phyloP scores from a whole-genome alignment of 2,888 invertebrate genomes.

The Tubiluchus corallicola region DNA sequence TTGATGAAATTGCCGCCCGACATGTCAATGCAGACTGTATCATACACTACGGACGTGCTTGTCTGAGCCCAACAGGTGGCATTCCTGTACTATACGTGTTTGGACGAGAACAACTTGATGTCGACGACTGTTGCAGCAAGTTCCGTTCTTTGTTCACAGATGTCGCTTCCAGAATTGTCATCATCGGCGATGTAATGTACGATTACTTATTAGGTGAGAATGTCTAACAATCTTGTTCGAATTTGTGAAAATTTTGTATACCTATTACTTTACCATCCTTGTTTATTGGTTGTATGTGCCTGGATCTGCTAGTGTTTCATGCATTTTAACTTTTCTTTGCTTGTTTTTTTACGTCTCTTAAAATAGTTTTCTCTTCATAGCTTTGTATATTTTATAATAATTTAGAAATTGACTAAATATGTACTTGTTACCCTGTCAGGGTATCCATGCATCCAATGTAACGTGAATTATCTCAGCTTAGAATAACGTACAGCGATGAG shows the following conservation, averaged over 20 bases:
- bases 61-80: constrained; percentile 51
- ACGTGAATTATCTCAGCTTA: too few relatives aligned
- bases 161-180: constrained; percentile 18
- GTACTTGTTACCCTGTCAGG: too few relatives aligned
- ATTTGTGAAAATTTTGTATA: constrained; percentile 4
- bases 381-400: too few relatives aligned
- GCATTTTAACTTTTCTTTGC: too few relatives aligned
- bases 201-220: constrained; percentile 21
- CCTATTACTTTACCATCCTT: too few relatives aligned
- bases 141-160: constrained; percentile 17
- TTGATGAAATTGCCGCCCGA: constrained; percentile 70
- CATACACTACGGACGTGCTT: constrained; percentile 77
- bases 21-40: constrained; percentile 67
- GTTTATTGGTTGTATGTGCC: too few relatives aligned
- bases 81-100: constrained; percentile 44
- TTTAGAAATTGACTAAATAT: too few relatives aligned
- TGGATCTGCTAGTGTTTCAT: too few relatives aligned
- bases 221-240: constrained; percentile 1
- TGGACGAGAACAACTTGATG: constrained; percentile 36
- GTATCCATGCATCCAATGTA: too few relatives aligned
- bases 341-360: too few relatives aligned
- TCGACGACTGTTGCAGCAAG: constrained; percentile 23
- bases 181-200: constrained; percentile 30
- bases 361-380: too few relatives aligned
- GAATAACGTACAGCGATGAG: too few relatives aligned